Evolutionary conservation across 92 coral and sea anemone genomes (phyloP).

Genomic region (Umimayanthus chanpuru): DNA sequence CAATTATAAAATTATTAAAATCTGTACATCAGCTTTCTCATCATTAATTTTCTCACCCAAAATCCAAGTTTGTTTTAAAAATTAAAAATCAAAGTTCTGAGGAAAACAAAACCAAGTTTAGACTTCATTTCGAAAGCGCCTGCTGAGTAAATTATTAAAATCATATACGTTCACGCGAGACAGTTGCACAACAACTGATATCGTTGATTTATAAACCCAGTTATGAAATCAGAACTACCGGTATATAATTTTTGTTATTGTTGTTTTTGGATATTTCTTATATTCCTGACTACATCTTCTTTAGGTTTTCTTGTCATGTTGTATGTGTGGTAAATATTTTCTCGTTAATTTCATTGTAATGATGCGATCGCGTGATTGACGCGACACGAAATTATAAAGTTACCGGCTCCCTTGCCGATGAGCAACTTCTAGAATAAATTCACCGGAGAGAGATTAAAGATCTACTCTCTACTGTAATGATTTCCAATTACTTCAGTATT

Average conservation of each 20-base stretch:
- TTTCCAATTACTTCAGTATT: conserved; percentile 23
- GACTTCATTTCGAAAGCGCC: conserved; percentile 21
- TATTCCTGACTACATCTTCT: conserved; percentile 24
- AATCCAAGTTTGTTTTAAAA: conserved; percentile 22
- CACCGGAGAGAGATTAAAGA: conserved; percentile 23
- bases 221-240: conserved; percentile 15
- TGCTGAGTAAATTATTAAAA: conserved; percentile 18
- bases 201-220: conserved; percentile 14
- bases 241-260: conserved; percentile 21
- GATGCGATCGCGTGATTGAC: conserved; percentile 25
- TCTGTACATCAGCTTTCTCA: conserved; percentile 5
- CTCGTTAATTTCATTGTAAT: conserved; percentile 23
- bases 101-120: conserved; percentile 23
- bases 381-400: conserved; percentile 16
- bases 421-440: conserved; percentile 23
- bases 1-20: not conserved
- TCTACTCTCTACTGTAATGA: conserved; percentile 22
- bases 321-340: conserved; percentile 23
- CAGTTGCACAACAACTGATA: conserved; percentile 16
- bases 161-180: conserved; percentile 17
- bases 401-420: conserved; percentile 28
- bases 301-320: conserved; percentile 23
- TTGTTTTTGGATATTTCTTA: conserved; percentile 22
- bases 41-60: conserved; percentile 15
- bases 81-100: conserved; percentile 22